Evolutionary conservation across 1,140 invertebrate species (phyloP).

Genomic region (Conopomorpha cramerella): DNA sequence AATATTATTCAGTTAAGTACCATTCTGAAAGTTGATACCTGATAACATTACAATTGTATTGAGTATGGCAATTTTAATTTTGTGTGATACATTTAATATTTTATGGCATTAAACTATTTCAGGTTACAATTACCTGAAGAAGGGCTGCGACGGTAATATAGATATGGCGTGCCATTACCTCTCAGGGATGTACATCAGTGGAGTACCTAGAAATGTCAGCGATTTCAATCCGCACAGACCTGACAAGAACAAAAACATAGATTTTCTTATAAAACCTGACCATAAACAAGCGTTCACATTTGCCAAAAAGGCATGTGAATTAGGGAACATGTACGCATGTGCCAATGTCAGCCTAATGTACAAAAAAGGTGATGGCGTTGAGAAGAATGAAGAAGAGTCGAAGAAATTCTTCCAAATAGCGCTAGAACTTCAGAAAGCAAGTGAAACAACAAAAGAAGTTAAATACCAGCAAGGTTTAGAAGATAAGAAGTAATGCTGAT

Average conservation of each 20-base stretch:
- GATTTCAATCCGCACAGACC: conserved; percentile 36
- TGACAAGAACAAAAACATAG: conserved; percentile 39
- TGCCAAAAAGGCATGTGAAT: conserved; percentile 76
- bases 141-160: conserved; percentile 71
- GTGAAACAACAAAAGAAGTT: conserved; percentile 63
- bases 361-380: conserved; percentile 70
- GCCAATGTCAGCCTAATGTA: conserved; percentile 87
- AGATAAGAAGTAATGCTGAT: not conserved
- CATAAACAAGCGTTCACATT: conserved; percentile 76
- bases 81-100: too few species aligned
- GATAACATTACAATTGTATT: too few species aligned
- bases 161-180: conserved; percentile 80
- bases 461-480: conserved; percentile 70
- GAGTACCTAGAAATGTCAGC: conserved; percentile 61
- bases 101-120: too few species aligned
- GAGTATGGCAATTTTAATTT: too few species aligned
- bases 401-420: conserved; percentile 74
- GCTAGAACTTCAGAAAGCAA: conserved; percentile 69
- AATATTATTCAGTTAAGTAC: too few species aligned
- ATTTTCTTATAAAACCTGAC: conserved; percentile 70
- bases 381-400: conserved; percentile 72
- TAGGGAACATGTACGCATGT: conserved; percentile 83
- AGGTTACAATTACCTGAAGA: conserved; percentile 71
- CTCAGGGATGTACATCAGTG: conserved; percentile 76
- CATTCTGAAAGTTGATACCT: too few species aligned